Percentiles rank a stretch among this genome's conserved stretches.
Conservation (phyloP, 2,888 invertebrate species). For the Allacma fusca region DNA sequence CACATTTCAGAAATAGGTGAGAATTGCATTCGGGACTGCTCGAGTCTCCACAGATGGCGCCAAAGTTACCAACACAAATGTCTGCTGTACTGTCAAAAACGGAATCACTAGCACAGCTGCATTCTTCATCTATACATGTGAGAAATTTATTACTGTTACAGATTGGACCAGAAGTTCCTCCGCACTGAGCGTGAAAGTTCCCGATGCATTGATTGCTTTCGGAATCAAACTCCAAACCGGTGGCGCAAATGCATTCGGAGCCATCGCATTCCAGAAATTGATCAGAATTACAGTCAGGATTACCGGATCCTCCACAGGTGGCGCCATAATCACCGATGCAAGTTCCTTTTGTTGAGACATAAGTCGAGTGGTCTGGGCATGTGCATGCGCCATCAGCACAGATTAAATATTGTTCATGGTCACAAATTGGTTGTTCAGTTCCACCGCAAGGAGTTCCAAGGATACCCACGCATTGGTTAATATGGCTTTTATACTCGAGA, state of each 20-base stretch:
- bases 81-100: background rate
- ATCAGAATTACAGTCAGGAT: background rate
- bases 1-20: no score
- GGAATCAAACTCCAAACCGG: background rate
- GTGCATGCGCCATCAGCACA: constrained; percentile 1
- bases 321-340: constrained; percentile 1
- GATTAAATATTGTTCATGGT: no score
- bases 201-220: background rate
- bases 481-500: no score
- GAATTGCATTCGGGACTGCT: background rate
- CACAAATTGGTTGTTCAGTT: no score
- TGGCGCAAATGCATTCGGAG: background rate
- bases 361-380: background rate
- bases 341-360: background rate
- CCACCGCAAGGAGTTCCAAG: no score
- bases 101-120: background rate
- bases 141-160: background rate
- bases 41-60: background rate
- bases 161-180: background rate
- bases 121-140: background rate
- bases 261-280: background rate
- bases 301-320: background rate
- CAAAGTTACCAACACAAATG: background rate
- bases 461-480: no score
- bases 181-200: background rate